Percentiles rank a stretch among this genome's conserved stretches.
phyloP scores from a whole-genome alignment of 1,140 invertebrate genomes.

The Cyphomyrmex costatus region DNA sequence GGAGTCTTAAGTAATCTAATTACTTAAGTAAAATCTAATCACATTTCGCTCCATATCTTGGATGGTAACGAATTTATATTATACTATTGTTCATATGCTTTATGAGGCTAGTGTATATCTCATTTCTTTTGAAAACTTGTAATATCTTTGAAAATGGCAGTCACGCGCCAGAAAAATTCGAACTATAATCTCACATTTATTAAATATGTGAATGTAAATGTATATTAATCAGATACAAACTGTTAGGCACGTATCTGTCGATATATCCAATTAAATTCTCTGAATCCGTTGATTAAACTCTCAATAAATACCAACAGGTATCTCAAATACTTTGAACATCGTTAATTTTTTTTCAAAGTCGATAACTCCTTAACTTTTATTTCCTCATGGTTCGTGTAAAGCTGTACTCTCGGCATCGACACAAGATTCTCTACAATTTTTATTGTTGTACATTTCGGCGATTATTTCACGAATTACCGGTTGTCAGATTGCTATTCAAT shows the following conservation, averaged over 20 bases:
- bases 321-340: slow-evolving; percentile 15
- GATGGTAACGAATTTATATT: slow-evolving; percentile 17
- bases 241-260: slow-evolving; percentile 48
- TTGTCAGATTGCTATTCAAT: slow-evolving; percentile 78
- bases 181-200: slow-evolving; percentile 37
- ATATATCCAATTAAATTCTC: slow-evolving; percentile 50
- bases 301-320: slow-evolving; percentile 56
- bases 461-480: slow-evolving; percentile 47
- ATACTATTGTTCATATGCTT: neutral
- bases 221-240: slow-evolving; percentile 51
- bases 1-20: slow-evolving; percentile 27
- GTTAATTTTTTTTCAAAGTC: slow-evolving; percentile 38
- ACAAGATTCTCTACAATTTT: neutral
- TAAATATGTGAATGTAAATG: slow-evolving; percentile 14
- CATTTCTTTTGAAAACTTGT: slow-evolving; percentile 12
- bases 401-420: neutral
- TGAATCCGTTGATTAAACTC: slow-evolving; percentile 52
- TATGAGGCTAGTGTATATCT: slow-evolving; percentile 10
- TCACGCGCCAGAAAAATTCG: slow-evolving; percentile 19
- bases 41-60: slow-evolving; percentile 6
- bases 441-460: neutral
- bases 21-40: neutral
- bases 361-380: slow-evolving; percentile 14
- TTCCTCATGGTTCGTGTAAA: neutral
- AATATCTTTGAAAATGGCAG: slow-evolving; percentile 30